Evolutionary conservation across 2,888 invertebrate species (phyloP).

Genomic region (Pseudolycoriella hygida): DNA sequence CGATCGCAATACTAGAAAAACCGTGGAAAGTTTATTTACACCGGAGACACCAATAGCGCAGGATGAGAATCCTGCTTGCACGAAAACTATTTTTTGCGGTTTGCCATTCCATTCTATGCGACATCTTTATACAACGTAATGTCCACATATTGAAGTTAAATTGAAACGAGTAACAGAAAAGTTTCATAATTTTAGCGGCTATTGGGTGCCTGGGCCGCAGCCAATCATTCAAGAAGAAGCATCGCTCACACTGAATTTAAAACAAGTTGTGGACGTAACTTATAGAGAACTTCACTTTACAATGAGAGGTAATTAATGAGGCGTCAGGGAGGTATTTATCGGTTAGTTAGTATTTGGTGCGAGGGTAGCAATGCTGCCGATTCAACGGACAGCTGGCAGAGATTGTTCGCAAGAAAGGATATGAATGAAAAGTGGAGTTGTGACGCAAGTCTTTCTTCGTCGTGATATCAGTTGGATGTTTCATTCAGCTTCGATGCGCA

Average conservation of each 20-base stretch:
- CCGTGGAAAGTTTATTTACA: slow-evolving; percentile 19
- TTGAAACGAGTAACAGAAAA: background rate
- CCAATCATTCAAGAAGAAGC: slow-evolving; percentile 16
- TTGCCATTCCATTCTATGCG: slow-evolving; percentile 17
- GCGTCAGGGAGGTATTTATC: too few relatives aligned
- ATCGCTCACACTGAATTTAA: background rate
- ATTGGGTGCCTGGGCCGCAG: slow-evolving; percentile 18
- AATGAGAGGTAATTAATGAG: slow-evolving; percentile 13
- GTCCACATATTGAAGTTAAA: background rate
- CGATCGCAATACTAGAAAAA: slow-evolving; percentile 19
- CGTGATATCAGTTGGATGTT: too few relatives aligned
- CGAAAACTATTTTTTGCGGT: slow-evolving; percentile 19
- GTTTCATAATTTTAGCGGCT: slow-evolving; percentile 14
- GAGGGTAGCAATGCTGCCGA: too few relatives aligned
- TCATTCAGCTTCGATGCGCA: too few relatives aligned
- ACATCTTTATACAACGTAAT: slow-evolving; percentile 13
- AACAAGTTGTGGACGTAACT: background rate
- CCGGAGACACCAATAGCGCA: slow-evolving; percentile 19
- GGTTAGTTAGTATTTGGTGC: too few relatives aligned
- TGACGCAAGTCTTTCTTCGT: too few relatives aligned
- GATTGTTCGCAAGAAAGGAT: too few relatives aligned
- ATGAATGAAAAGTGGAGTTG: too few relatives aligned
- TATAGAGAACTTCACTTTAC: slow-evolving; percentile 13
- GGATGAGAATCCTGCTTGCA: slow-evolving; percentile 17
- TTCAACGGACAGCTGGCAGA: too few relatives aligned